A percentile compares a stretch with the other conserved stretches of the same genome.
Evolutionary conservation across 1,140 invertebrate species (phyloP).

Genomic region (Hycleus cichorii): DNA sequence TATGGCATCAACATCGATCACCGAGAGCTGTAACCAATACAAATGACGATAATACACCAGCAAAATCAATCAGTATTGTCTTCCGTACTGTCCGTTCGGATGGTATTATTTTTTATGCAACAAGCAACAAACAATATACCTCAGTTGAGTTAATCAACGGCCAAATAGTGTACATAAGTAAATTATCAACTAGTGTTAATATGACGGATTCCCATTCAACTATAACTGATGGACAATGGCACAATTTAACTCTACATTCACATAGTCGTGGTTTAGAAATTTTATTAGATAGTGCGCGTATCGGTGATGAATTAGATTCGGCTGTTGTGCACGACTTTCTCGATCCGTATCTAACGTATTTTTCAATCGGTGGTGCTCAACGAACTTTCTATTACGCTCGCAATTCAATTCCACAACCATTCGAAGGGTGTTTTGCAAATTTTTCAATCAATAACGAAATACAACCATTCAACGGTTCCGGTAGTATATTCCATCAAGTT

Average conservation of each 20-base stretch:
- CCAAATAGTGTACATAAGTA: slow-evolving; percentile 66
- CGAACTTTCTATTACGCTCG: slow-evolving; percentile 48
- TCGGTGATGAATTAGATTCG: slow-evolving; percentile 77
- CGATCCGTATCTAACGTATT: slow-evolving; percentile 75
- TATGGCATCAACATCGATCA: slow-evolving; percentile 46
- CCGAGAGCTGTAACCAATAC: slow-evolving; percentile 29
- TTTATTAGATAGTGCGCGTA: slow-evolving; percentile 58
- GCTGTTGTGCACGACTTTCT: slow-evolving; percentile 83
- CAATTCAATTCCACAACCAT: slow-evolving; percentile 48
- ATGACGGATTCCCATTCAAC: slow-evolving; percentile 58
- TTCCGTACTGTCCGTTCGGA: slow-evolving; percentile 71
- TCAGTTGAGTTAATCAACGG: slow-evolving; percentile 67
- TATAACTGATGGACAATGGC: slow-evolving; percentile 76
- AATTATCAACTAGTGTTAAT: slow-evolving; percentile 67
- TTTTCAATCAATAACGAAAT: slow-evolving; percentile 84
- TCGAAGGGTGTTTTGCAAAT: slow-evolving; percentile 84
- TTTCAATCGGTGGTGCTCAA: slow-evolving; percentile 68
- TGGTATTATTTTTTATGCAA: slow-evolving; percentile 74
- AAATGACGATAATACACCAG: slow-evolving; percentile 37
- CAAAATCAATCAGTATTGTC: slow-evolving; percentile 70
- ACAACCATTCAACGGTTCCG: slow-evolving; percentile 81
- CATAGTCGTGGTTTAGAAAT: slow-evolving; percentile 62
- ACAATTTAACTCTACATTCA: slow-evolving; percentile 68
- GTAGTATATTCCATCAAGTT: slow-evolving; percentile 67
- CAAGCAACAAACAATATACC: slow-evolving; percentile 82